Conservation (phyloP, 2,888 invertebrate species). For the Scaptodrosophila latifasciaeformis region DNA sequence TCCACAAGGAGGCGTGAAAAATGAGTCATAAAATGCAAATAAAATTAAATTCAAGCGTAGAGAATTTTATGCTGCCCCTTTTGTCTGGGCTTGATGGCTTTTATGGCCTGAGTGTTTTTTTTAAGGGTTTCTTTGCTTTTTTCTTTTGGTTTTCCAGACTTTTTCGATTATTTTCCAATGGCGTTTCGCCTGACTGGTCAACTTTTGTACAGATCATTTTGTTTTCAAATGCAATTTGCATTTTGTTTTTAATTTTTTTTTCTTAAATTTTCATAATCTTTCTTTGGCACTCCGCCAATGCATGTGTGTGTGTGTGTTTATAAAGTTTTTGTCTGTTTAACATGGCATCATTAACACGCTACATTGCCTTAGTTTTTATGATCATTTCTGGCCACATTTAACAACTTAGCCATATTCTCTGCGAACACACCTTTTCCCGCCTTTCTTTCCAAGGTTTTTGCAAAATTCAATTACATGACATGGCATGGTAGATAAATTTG, state of each 20-base stretch:
- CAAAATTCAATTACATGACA: slow-evolving; percentile 13
- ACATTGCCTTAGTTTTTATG: slow-evolving; percentile 30
- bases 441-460: too few relatives aligned
- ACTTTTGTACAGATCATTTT: slow-evolving; percentile 35
- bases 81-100: slow-evolving; percentile 14
- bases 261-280: not conserved
- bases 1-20: slow-evolving; percentile 54
- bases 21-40: slow-evolving; percentile 69
- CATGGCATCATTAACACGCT: slow-evolving; percentile 42
- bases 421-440: too few relatives aligned
- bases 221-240: slow-evolving; percentile 16
- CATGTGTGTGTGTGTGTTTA: not conserved
- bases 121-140: slow-evolving; percentile 30
- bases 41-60: slow-evolving; percentile 62
- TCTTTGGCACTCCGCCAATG: slow-evolving; percentile 40
- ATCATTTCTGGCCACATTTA: too few relatives aligned
- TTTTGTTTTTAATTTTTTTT: slow-evolving; percentile 33
- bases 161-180: slow-evolving; percentile 1
- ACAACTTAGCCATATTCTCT: too few relatives aligned
- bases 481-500: slow-evolving; percentile 16
- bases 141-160: not conserved
- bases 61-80: slow-evolving; percentile 24
- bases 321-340: slow-evolving; percentile 27
- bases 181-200: not conserved
- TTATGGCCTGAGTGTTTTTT: slow-evolving; percentile 22